Conservation (phyloP, 2,113 vertebrate species). For the Gorsachius goisagi region DNA sequence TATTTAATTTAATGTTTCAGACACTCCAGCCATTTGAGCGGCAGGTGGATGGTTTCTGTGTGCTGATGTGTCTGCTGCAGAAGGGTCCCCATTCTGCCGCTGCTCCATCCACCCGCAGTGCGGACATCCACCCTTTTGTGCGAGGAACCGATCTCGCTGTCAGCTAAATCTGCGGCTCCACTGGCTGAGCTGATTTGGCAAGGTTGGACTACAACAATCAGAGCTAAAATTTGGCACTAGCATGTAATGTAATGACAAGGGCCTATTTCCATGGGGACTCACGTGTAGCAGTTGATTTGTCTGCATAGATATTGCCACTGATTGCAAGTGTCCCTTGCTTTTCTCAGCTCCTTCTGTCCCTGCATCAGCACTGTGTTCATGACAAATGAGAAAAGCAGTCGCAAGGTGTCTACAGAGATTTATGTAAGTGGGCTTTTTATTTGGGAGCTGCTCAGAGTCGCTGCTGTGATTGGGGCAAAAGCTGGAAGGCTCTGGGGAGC, state of each 20-base stretch:
- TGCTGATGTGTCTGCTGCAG: background rate
- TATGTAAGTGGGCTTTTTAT: background rate
- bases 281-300: background rate
- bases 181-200: background rate
- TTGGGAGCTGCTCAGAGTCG: background rate
- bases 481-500: background rate
- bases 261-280: background rate
- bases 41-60: background rate
- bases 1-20: background rate
- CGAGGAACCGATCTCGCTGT: accelerated
- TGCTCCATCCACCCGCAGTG: background rate
- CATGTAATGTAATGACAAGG: background rate
- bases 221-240: background rate
- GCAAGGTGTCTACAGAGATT: background rate
- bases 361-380: background rate
- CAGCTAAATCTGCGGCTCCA: background rate
- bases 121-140: background rate
- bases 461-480: background rate
- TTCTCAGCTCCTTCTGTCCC: background rate
- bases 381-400: background rate
- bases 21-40: background rate
- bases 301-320: background rate
- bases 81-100: background rate
- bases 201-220: background rate
- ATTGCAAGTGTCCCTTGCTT: background rate